Percentiles rank a stretch among this genome's conserved stretches.
Conservation (phyloP, 1,140 invertebrate species). For the Sinonovacula constricta region DNA sequence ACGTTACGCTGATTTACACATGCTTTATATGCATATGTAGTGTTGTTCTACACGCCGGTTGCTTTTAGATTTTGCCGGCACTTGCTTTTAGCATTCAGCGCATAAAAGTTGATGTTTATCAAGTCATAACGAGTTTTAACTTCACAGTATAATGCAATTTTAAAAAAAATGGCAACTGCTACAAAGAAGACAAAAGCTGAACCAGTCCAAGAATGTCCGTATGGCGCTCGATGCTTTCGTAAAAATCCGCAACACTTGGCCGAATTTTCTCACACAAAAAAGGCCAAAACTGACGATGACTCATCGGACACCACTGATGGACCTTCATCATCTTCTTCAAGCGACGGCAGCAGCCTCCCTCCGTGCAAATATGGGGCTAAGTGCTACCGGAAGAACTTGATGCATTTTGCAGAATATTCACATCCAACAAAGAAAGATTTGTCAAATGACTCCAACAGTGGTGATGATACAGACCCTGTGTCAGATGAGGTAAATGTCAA, state of each 20-base stretch:
- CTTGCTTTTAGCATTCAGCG: too few relatives aligned
- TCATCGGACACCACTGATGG: background rate
- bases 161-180: constrained; percentile 28
- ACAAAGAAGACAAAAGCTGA: constrained; percentile 52
- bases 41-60: too few relatives aligned
- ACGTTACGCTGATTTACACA: too few relatives aligned
- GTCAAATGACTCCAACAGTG: constrained; percentile 15
- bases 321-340: background rate
- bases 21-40: too few relatives aligned
- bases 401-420: constrained; percentile 67
- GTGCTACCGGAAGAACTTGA: constrained; percentile 67
- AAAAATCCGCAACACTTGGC: constrained; percentile 61
- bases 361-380: constrained; percentile 65
- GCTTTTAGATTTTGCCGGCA: too few relatives aligned
- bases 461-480: constrained; percentile 50
- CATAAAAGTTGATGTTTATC: too few relatives aligned
- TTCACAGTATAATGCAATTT: background rate
- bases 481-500: constrained; percentile 55
- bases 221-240: constrained; percentile 58
- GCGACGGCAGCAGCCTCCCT: constrained; percentile 46
- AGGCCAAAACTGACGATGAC: constrained; percentile 14
- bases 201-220: constrained; percentile 55
- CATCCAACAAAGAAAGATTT: constrained; percentile 52
- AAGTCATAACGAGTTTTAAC: constrained; percentile 20
- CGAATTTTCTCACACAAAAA: constrained; percentile 55